Conservation (phyloP, 2,888 invertebrate species). For the Pandemis corylana region DNA sequence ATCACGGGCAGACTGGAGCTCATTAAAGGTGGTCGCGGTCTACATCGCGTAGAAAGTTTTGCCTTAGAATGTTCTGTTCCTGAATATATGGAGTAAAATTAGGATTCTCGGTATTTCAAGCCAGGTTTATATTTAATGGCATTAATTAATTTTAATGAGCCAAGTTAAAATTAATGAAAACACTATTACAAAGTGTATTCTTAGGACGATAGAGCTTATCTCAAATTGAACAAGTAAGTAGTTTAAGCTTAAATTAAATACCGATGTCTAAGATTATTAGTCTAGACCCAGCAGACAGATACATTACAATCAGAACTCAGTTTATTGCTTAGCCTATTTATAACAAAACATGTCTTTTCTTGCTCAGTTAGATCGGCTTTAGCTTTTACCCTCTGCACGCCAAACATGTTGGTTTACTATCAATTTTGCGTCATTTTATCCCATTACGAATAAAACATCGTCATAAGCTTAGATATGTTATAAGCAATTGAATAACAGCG, state of each 20-base stretch:
- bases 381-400: slow-evolving; percentile 65
- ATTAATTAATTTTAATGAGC: background rate
- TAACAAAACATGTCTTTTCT: slow-evolving; percentile 48
- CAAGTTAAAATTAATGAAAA: background rate
- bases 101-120: background rate
- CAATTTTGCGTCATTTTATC: slow-evolving; percentile 75
- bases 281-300: background rate
- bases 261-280: background rate
- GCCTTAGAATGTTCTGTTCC: too few species aligned
- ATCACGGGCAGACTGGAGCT: too few species aligned
- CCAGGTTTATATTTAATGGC: background rate
- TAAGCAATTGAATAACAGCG: slow-evolving; percentile 14
- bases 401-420: slow-evolving; percentile 71
- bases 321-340: background rate
- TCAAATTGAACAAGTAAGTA: background rate
- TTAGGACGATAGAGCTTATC: background rate
- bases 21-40: too few species aligned
- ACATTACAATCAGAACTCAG: background rate
- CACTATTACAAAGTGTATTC: background rate
- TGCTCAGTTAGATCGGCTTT: slow-evolving; percentile 53
- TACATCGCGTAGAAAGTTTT: too few species aligned
- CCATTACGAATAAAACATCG: slow-evolving; percentile 60
- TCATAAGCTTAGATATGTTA: slow-evolving; percentile 48
- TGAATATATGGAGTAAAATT: too few species aligned
- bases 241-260: background rate